Evolutionary conservation across 1,140 invertebrate genomes (phyloP).

Genomic region (Contarinia nasturtii): DNA sequence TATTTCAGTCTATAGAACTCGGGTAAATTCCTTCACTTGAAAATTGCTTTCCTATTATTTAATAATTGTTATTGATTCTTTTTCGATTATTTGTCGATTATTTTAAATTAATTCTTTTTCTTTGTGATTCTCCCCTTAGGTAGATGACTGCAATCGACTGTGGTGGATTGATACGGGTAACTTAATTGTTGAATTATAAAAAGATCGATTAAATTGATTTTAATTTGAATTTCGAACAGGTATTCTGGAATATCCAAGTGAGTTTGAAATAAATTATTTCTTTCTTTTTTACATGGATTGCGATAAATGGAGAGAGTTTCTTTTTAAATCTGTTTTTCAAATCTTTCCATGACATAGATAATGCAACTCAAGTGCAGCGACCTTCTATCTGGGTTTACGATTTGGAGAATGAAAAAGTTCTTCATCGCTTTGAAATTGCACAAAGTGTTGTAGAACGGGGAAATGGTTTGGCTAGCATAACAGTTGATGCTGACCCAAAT

Average conservation of each 20-base stretch:
- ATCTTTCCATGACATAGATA: slow-evolving; percentile 20
- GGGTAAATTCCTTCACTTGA: no score
- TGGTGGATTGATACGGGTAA: slow-evolving; percentile 54
- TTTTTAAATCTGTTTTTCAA: background rate
- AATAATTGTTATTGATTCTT: no score
- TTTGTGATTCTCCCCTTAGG: no score
- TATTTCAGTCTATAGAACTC: slow-evolving; percentile 44
- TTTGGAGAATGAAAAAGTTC: slow-evolving; percentile 29
- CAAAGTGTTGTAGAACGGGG: slow-evolving; percentile 15
- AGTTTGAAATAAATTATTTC: slow-evolving; percentile 13
- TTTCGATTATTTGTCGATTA: no score
- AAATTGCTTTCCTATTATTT: no score
- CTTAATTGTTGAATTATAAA: background rate
- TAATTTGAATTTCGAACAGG: background rate
- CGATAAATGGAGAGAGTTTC: background rate
- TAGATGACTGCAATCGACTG: slow-evolving; percentile 45
- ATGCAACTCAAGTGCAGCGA: slow-evolving; percentile 30
- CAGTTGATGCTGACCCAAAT: slow-evolving; percentile 35
- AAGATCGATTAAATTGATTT: background rate
- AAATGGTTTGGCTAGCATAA: slow-evolving; percentile 37
- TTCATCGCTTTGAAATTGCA: slow-evolving; percentile 18
- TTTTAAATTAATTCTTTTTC: no score
- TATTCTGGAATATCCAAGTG: slow-evolving; percentile 5
- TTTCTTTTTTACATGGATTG: background rate
- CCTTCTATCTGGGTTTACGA: slow-evolving; percentile 45